Base-by-base conservation (phyloP, 2,113 vertebrate genomes). In the Gulo gulo region DNA sequence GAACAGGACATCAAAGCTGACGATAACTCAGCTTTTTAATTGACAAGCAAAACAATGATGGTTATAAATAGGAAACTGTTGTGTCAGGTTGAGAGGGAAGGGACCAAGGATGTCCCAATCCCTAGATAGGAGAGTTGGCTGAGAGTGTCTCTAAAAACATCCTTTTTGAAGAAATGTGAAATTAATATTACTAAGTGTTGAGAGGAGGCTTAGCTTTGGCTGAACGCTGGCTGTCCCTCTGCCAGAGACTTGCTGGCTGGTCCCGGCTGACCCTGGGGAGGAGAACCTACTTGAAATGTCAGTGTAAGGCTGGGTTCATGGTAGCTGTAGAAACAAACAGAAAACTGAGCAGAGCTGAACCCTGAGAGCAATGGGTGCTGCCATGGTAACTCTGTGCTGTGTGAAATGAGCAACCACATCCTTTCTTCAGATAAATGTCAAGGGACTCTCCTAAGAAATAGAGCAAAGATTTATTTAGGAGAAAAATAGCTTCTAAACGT, bases 271-370 rank as follows among this genome's bases (percentile, higher is more conserved):
- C 23, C 78, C 74, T 76, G n/a, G 76, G 80, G 59, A 93, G 13
- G 55, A 94, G 0, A 23, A 86, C 2, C 42, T 88, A 55, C 95
- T 92, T 89, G 87, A 92, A 91, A 20, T 29, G 50, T 24, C n/a
- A 87, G 65, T 93, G 88, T 82, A 74, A 88, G 67, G 36, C 39
- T 80, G 52, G 82, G 18, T 47, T 97, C 71, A 61, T 1, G 31
- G 91, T 79, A 94, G 57, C 94, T 97, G 97, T 92, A 80, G 97
- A 96, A 98, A 98, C 97, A 97, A n/a, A 88, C 59, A 94, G 93
- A 91, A 55, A 88, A 95, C 94, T 82, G 94, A 97, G 97, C 96
- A 97, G 84, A 80, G 94, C 67, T 91, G 93, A 85, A 96, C 63
- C 65, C 74, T 87, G 87, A 97, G 95, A 97, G 86, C 90, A 94